These are phyloP conservation scores for Bufo bufo DNA, from an alignment of 2,113 vertebrate genomes.

Conservation along the genomic window DNA sequence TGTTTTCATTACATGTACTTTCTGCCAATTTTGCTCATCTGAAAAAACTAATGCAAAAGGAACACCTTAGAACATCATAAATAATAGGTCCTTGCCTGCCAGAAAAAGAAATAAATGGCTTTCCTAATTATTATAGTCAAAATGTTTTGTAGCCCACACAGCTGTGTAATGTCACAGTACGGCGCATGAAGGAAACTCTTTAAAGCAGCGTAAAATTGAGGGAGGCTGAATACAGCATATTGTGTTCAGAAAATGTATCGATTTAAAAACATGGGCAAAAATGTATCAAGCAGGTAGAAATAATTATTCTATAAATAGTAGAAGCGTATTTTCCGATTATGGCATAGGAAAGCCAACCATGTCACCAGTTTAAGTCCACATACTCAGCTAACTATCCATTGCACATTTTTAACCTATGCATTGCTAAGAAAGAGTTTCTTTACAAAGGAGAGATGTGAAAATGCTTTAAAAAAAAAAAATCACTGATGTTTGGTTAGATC, in stretches of 20 bases:
- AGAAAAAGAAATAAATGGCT: constrained; percentile 32
- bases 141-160: constrained; percentile 46
- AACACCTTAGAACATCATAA: constrained; percentile 10
- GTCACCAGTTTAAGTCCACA: not conserved
- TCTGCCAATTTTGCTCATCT: not conserved
- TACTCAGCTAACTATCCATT: not conserved
- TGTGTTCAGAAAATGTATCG: not conserved
- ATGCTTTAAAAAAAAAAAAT: too few relatives aligned
- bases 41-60: not conserved
- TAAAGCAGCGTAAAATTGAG: constrained; percentile 23
- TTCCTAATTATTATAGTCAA: constrained; percentile 27
- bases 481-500: too few relatives aligned
- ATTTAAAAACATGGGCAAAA: not conserved
- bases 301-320: not conserved
- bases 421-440: not conserved
- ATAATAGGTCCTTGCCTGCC: not conserved
- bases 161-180: constrained; percentile 15
- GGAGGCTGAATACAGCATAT: not conserved
- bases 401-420: not conserved
- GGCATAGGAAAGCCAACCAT: not conserved
- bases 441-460: too few relatives aligned
- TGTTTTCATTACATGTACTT: not conserved
- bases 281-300: not conserved
- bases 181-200: not conserved
- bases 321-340: not conserved